Percentiles rank a stretch among this genome's conserved stretches.
Evolutionary conservation across 64 coral and sea anemone genomes (phyloP).

Genomic region (Porites australiensis): DNA sequence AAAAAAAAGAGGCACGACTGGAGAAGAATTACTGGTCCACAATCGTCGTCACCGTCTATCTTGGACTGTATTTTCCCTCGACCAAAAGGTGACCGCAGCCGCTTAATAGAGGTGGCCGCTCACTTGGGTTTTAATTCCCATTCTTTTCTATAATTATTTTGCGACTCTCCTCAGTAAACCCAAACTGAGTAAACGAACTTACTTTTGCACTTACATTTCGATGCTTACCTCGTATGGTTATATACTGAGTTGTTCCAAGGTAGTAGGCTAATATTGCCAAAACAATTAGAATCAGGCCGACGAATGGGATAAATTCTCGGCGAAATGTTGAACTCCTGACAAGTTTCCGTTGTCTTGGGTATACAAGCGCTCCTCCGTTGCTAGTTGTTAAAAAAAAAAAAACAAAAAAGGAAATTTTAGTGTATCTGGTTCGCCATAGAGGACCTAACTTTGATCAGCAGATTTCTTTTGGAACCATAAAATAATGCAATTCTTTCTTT

Average conservation of each 20-base stretch:
- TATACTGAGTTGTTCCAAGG: constrained; percentile 16
- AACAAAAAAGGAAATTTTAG: not conserved
- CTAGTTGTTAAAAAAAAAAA: not conserved
- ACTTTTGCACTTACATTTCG: not conserved
- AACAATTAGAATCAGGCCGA: not conserved
- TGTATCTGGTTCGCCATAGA: too few species aligned
- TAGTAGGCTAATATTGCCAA: constrained; percentile 3
- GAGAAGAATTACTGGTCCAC: too few species aligned
- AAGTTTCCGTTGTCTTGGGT: not conserved
- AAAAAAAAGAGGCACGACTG: too few species aligned
- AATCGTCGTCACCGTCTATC: too few species aligned
- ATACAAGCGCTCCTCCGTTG: not conserved
- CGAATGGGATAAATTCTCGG: constrained; percentile 20
- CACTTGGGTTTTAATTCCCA: too few species aligned
- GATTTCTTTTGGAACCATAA: not conserved
- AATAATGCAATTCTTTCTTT: too few species aligned
- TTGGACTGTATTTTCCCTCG: too few species aligned
- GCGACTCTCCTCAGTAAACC: not conserved
- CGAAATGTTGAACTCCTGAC: not conserved
- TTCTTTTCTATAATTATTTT: not conserved
- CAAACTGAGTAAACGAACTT: not conserved
- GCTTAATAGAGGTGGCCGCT: too few species aligned
- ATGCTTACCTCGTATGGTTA: not conserved
- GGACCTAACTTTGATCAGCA: too few species aligned
- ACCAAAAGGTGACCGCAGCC: too few species aligned